These are phyloP conservation scores for Ceratosolen solmsi DNA, from an alignment of 1,140 invertebrate genomes.

Conservation along the genomic window DNA sequence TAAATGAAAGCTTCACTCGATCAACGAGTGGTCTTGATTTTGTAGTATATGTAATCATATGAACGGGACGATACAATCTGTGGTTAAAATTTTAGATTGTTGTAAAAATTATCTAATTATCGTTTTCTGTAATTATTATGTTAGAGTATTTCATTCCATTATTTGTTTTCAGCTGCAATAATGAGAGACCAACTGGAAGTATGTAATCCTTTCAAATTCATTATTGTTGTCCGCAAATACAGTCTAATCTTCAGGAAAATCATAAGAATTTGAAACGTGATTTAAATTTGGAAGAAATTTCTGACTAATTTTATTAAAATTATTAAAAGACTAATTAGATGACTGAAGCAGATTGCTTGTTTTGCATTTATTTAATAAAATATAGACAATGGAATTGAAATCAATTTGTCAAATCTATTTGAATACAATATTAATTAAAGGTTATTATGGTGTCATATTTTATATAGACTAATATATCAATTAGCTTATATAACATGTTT, in stretches of 20 bases:
- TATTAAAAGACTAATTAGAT: not conserved
- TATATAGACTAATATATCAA: too few relatives aligned
- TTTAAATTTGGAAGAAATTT: not conserved
- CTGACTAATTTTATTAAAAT: not conserved
- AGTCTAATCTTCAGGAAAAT: not conserved
- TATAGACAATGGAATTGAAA: not conserved
- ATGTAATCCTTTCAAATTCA: not conserved
- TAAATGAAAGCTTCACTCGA: conserved; percentile 44
- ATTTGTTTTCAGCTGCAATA: not conserved
- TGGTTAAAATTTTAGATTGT: conserved; percentile 2
- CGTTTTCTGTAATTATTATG: not conserved
- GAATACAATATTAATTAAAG: too few relatives aligned
- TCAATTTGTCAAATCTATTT: too few relatives aligned
- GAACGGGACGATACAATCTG: conserved; percentile 16
- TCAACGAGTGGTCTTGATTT: conserved; percentile 45
- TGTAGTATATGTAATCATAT: conserved; percentile 17
- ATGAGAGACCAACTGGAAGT: not conserved
- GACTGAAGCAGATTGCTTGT: not conserved
- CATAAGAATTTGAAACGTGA: not conserved
- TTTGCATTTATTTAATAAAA: not conserved
- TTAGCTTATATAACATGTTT: too few relatives aligned
- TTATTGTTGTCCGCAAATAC: conserved; percentile 3
- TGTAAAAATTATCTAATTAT: conserved; percentile 10
- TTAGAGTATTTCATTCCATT: conserved; percentile 3
- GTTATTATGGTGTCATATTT: too few relatives aligned